Evolutionary conservation across 2,797 vertebrate species (phyloP), one percentile per base, ranked within the genome.

Genomic region (Glyptemys insculpta): DNA sequence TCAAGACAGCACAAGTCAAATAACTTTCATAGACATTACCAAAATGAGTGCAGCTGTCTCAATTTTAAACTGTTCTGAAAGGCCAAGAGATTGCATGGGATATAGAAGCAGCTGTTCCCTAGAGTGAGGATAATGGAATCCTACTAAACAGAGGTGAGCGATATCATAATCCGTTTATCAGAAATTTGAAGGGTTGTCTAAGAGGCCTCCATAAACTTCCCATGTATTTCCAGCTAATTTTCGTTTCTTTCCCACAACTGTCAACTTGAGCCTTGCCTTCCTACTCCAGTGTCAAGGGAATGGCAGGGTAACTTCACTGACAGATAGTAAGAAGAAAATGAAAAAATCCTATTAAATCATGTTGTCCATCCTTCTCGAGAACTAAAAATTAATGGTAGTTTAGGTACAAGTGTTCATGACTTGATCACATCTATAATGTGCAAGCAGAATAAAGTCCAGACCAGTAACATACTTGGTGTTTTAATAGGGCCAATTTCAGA

Each of bases 1-100:
- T 52, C 1, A 3, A 59, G 50, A 9, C 90, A 90, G 65, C n/a
- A 76, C 44, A 49, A 57, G 5, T 4, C 54, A 53, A 19, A 7
- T 80, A 89, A 34, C 79, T 90, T 90, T 84, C 44, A 80, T 87
- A 47, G 76, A 7, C 29, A 31, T 27, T 74, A 31, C 4, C 16
- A 31, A 85, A 72, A 86, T 87, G 50, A 85, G 81, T 78, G 91
- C 3, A 54, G 76, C 16, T 44, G 83, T 72, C 91, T 87, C 59
- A 23, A n/a, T 34, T 57, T 82, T 65, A 50, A 52, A 37, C 52
- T 16, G 2, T 41, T 57, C 41, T 87, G 50, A 78, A 91, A 91
- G 25, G 27, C 44, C 21, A 34, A 23, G 16, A 57, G 16, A 44
- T 88, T 86, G 52, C 21, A 85, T 76, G 12, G 12, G 62, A 3